These are phyloP conservation scores for Tiliacea citrago DNA, from an alignment of 2,888 invertebrate species.

Conservation along the genomic window DNA sequence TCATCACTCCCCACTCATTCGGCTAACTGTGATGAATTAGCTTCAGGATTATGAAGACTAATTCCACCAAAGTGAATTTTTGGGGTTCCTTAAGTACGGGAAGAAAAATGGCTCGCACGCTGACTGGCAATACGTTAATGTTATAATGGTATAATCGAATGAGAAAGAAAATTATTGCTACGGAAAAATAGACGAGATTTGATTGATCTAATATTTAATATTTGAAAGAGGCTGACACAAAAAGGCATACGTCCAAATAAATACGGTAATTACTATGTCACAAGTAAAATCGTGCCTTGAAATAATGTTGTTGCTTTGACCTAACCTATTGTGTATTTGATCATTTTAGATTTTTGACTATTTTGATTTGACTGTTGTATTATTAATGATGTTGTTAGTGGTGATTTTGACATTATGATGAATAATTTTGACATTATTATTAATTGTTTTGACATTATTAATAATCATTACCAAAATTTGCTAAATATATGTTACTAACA, in stretches of 20 bases:
- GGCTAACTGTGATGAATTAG: constrained; percentile 81
- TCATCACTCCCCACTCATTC: constrained; percentile 77
- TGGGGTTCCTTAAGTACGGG: constrained; percentile 77
- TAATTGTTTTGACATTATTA: no score
- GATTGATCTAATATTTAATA: constrained; percentile 39
- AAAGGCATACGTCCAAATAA: background rate
- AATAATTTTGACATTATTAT: no score
- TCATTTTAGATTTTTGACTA: no score
- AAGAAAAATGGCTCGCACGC: constrained; percentile 84
- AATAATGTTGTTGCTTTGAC: no score
- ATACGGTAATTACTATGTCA: background rate
- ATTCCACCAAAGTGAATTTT: constrained; percentile 84
- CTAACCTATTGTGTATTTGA: no score
- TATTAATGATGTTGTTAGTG: no score
- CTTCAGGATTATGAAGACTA: constrained; percentile 79
- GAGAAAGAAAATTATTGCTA: constrained; percentile 81
- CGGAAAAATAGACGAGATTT: constrained; percentile 69
- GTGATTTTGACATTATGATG: no score
- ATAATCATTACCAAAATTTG: no score
- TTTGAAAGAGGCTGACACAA: background rate
- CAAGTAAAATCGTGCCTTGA: no score
- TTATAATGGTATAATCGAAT: constrained; percentile 84
- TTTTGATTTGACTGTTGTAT: no score
- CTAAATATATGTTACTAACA: no score
- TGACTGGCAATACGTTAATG: constrained; percentile 84